A percentile compares a stretch with the other conserved stretches of the same genome.
These are phyloP conservation scores for Takifugu bimaculatus DNA, from an alignment of 2,113 vertebrate species.

Conservation along the genomic window DNA sequence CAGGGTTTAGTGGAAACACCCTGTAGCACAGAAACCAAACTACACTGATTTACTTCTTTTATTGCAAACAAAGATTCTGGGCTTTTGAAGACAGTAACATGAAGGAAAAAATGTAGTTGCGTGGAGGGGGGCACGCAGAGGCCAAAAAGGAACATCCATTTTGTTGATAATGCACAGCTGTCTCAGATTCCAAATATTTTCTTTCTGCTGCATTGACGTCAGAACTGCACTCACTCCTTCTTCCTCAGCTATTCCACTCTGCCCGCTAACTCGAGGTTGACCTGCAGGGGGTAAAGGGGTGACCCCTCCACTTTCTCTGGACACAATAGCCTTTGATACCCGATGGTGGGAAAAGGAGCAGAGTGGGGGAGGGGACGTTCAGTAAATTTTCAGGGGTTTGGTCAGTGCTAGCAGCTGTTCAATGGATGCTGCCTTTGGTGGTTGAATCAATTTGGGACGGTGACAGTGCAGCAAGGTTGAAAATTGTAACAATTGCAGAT, in stretches of 20 bases:
- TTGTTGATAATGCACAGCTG: slow-evolving; percentile 60
- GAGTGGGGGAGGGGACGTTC: slow-evolving; percentile 62
- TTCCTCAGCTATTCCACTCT: slow-evolving; percentile 58
- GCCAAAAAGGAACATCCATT: slow-evolving; percentile 23
- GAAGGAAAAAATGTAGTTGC: slow-evolving; percentile 10
- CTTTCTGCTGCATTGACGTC: slow-evolving; percentile 72
- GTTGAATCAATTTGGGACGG: slow-evolving; percentile 95
- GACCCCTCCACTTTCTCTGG: slow-evolving; percentile 85
- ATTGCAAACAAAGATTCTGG: not conserved
- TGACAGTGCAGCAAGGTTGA: slow-evolving; percentile 85
- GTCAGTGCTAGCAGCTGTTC: slow-evolving; percentile 76
- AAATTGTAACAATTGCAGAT: slow-evolving; percentile 88
- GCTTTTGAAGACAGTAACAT: not conserved
- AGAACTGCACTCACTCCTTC: slow-evolving; percentile 62
- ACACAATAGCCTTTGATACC: slow-evolving; percentile 95
- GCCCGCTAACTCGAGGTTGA: slow-evolving; percentile 77
- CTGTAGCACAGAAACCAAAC: no score
- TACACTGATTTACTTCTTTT: not conserved
- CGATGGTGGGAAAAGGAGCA: slow-evolving; percentile 86
- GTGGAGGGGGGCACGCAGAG: not conserved
- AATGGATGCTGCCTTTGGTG: slow-evolving; percentile 88
- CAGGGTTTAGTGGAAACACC: no score
- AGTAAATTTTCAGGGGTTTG: slow-evolving; percentile 86
- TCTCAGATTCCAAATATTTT: slow-evolving; percentile 77
- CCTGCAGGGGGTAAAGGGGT: slow-evolving; percentile 80